phyloP scores from a whole-genome alignment of 2,888 invertebrate genomes.

The Macrosoma leucophasiata region DNA sequence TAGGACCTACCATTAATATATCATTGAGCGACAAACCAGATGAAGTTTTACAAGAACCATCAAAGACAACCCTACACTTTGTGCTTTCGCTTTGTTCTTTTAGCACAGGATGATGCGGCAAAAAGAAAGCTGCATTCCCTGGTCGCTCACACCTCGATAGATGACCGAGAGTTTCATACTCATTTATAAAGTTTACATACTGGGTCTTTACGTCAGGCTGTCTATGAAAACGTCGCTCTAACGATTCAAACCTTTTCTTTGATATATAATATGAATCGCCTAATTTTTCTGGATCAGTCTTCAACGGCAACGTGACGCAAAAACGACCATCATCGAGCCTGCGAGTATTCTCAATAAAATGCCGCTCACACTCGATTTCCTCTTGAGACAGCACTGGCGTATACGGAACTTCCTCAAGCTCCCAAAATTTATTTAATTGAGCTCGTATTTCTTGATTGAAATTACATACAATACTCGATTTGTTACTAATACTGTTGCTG shows the following conservation, averaged over 20 bases:
- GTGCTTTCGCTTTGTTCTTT: conserved; percentile 28
- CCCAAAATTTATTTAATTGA: conserved; percentile 24
- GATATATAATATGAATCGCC: conserved; percentile 26
- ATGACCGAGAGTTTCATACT: conserved; percentile 20
- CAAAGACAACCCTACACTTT: conserved; percentile 33
- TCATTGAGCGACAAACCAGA: conserved; percentile 33
- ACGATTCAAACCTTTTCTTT: conserved; percentile 22
- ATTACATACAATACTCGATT: conserved; percentile 4
- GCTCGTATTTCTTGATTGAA: conserved; percentile 10
- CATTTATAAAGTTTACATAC: conserved; percentile 20
- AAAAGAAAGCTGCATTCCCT: conserved; percentile 20
- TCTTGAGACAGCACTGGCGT: conserved; percentile 19
- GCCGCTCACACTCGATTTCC: conserved; percentile 11
- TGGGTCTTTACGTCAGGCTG: conserved; percentile 22
- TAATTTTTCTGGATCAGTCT: conserved; percentile 13
- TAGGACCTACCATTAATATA: conserved; percentile 31
- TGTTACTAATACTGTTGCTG: background rate
- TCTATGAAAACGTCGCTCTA: conserved; percentile 23
- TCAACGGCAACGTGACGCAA: conserved; percentile 13
- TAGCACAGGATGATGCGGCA: conserved; percentile 33
- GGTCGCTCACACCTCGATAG: conserved; percentile 10
- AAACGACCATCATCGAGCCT: conserved; percentile 26
- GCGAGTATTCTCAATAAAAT: conserved; percentile 22
- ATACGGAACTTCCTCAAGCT: conserved; percentile 19
- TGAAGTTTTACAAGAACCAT: conserved; percentile 28